Evolutionary conservation across 2,888 invertebrate genomes (phyloP).

Genomic region (Eustalomyia histrio): DNA sequence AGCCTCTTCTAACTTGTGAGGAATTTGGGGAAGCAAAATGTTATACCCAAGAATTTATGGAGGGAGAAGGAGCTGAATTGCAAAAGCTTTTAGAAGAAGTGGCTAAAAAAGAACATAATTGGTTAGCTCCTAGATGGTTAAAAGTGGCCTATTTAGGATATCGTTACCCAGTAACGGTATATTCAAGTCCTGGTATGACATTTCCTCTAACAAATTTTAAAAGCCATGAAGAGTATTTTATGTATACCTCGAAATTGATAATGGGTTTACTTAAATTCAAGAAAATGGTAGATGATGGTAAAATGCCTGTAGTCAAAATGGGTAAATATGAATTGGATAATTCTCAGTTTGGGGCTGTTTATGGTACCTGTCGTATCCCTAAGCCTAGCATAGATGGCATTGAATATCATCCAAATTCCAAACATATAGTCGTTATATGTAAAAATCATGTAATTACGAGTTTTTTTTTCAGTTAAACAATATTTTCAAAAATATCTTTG

Average conservation of each 20-base stretch:
- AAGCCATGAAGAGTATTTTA: conserved; percentile 82
- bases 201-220: conserved; percentile 84
- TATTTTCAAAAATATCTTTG: too few species aligned
- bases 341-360: conserved; percentile 93
- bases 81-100: conserved; percentile 85
- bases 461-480: neutral
- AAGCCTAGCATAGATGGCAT: conserved; percentile 83
- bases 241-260: conserved; percentile 86
- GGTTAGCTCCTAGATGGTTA: conserved; percentile 96
- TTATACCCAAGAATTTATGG: conserved; percentile 80
- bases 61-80: conserved; percentile 72
- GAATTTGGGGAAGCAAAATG: conserved; percentile 86
- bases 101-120: conserved; percentile 85
- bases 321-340: conserved; percentile 92
- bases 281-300: conserved; percentile 77
- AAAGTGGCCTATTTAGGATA: conserved; percentile 91
- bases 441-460: conserved; percentile 88
- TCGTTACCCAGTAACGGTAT: conserved; percentile 90
- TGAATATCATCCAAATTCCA: conserved; percentile 83
- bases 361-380: conserved; percentile 94
- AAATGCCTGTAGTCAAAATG: conserved; percentile 86
- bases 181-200: conserved; percentile 91
- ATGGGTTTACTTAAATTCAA: conserved; percentile 76
- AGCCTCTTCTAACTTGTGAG: conserved; percentile 86
- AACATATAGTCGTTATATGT: conserved; percentile 88